A percentile compares a stretch with the other conserved stretches of the same genome.
Conservation (phyloP, 2,797 vertebrate species). For the Sebastes itinus region DNA sequence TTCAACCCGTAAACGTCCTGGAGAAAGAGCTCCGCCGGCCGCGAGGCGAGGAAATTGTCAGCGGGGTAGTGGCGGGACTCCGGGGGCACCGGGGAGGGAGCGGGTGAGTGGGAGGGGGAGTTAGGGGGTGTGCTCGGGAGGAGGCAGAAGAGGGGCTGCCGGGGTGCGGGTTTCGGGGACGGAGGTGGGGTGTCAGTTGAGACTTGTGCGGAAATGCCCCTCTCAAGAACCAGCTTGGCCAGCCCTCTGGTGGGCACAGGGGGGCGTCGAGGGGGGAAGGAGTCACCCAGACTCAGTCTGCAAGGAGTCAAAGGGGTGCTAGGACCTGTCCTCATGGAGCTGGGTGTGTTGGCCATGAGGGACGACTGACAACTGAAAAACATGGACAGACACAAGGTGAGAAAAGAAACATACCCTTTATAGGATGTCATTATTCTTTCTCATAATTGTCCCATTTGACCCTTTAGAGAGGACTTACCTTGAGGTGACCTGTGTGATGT, state of each 20-base stretch:
- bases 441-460: too few species aligned
- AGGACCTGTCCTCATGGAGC: slow-evolving; percentile 82
- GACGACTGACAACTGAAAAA: slow-evolving; percentile 65
- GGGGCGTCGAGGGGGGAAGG: slow-evolving; percentile 83
- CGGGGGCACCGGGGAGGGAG: slow-evolving; percentile 82
- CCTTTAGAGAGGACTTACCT: slow-evolving; percentile 80
- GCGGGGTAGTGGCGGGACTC: slow-evolving; percentile 78
- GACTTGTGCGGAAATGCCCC: slow-evolving; percentile 93
- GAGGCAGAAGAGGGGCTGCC: slow-evolving; percentile 60
- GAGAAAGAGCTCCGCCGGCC: slow-evolving; percentile 94
- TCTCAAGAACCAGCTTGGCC: slow-evolving; percentile 91
- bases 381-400: neutral
- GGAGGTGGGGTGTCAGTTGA: slow-evolving; percentile 74
- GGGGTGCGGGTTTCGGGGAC: slow-evolving; percentile 31
- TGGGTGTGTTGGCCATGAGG: slow-evolving; percentile 78
- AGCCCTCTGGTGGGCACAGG: slow-evolving; percentile 81
- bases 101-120: slow-evolving; percentile 86
- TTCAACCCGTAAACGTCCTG: slow-evolving; percentile 93
- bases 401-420: neutral
- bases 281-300: slow-evolving; percentile 88
- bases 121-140: slow-evolving; percentile 90
- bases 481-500: slow-evolving; percentile 92
- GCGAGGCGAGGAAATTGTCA: slow-evolving; percentile 94
- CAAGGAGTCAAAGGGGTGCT: slow-evolving; percentile 88
- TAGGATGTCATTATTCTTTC: neutral